A percentile compares a stretch with the other conserved stretches of the same genome.
These are phyloP conservation scores for Rallus crepitans DNA, from an alignment of 2,797 vertebrate species.

Conservation along the genomic window DNA sequence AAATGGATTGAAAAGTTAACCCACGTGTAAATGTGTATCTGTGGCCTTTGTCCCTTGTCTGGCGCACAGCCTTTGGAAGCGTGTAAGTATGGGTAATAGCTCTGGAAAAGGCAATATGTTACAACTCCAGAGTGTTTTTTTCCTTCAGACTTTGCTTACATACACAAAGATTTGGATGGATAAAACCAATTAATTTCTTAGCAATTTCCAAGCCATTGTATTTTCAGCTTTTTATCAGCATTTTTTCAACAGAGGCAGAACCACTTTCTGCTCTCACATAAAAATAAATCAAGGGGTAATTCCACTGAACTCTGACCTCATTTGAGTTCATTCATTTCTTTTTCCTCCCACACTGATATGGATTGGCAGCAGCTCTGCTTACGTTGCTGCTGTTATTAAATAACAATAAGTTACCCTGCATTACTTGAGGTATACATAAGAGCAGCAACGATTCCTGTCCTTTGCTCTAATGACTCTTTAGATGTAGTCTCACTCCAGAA, in stretches of 20 bases:
- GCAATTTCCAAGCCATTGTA: not conserved
- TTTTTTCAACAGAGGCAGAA: constrained; percentile 49
- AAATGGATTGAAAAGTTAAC: constrained; percentile 75
- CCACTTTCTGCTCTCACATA: constrained; percentile 11
- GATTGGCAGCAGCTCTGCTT: constrained; percentile 22
- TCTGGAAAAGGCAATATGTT: constrained; percentile 23
- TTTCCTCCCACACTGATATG: constrained; percentile 7
- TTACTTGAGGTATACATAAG: not conserved
- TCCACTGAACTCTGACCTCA: constrained; percentile 59
- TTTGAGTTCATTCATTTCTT: constrained; percentile 62
- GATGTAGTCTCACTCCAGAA: not conserved
- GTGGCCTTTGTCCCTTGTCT: constrained; percentile 55
- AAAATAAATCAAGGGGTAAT: constrained; percentile 61
- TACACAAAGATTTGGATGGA: not conserved
- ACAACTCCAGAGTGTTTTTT: not conserved
- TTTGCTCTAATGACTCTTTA: not conserved
- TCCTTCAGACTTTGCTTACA: constrained; percentile 1
- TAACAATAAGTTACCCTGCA: not conserved
- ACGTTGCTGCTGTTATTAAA: not conserved
- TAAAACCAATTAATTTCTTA: constrained; percentile 45
- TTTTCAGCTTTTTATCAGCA: constrained; percentile 36
- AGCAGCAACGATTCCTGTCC: not conserved
- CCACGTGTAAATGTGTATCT: constrained; percentile 66
- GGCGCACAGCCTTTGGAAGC: constrained; percentile 46
- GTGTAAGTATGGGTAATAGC: constrained; percentile 19